A percentile compares a stretch with the other conserved stretches of the same genome.
Conservation (phyloP, 2,888 invertebrate species). For the Oligia latruncula region DNA sequence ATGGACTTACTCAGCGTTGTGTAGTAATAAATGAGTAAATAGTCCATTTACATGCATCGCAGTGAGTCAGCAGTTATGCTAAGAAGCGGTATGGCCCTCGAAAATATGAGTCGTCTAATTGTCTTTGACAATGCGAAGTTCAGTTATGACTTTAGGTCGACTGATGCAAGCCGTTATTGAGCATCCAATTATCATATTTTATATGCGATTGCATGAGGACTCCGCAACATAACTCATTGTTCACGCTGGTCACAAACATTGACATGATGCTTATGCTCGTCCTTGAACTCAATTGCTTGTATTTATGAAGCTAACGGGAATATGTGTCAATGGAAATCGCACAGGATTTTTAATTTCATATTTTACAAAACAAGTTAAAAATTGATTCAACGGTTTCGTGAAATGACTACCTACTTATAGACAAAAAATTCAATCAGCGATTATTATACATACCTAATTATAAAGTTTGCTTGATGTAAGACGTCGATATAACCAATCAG, state of each 20-base stretch:
- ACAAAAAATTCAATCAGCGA: conserved; percentile 32
- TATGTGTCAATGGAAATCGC: conserved; percentile 87
- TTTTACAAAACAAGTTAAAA: conserved; percentile 8
- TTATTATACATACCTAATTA: conserved; percentile 31
- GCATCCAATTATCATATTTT: conserved; percentile 87
- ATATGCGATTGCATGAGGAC: conserved; percentile 88
- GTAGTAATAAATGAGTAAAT: conserved; percentile 33
- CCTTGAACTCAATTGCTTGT: conserved; percentile 89
- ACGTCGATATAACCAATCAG: conserved; percentile 8
- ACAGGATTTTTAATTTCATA: conserved; percentile 23
- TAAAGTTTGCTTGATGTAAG: conserved; percentile 17
- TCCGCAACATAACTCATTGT: conserved; percentile 87
- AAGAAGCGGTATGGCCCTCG: conserved; percentile 42
- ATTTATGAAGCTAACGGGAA: conserved; percentile 87
- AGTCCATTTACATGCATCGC: conserved; percentile 54
- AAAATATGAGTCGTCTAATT: conserved; percentile 34
- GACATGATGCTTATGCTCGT: conserved; percentile 85
- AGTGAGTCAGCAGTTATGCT: conserved; percentile 56
- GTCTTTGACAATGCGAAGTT: conserved; percentile 44
- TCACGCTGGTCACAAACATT: conserved; percentile 87
- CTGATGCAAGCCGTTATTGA: conserved; percentile 78
- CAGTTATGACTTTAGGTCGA: conserved; percentile 60
- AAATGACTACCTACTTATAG: neutral
- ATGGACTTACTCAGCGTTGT: conserved; percentile 16
- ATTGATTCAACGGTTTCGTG: conserved; percentile 8